These are phyloP conservation scores for Anoplopoma fimbria DNA, from an alignment of 2,113 vertebrate species.

Conservation along the genomic window DNA sequence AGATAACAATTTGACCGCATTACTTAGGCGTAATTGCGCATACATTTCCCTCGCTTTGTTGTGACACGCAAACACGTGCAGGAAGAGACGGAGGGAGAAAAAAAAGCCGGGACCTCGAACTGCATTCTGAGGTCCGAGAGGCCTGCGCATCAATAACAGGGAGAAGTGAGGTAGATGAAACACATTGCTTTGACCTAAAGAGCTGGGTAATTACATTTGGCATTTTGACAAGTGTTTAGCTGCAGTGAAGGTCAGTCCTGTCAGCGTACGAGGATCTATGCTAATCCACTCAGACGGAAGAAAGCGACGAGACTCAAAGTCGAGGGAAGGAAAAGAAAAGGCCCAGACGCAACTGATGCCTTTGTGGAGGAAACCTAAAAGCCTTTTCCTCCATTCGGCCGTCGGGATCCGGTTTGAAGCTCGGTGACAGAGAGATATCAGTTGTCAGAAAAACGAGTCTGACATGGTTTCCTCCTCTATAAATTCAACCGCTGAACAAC, in stretches of 20 bases:
- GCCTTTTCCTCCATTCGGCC: conserved; percentile 36
- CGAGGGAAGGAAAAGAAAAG: conserved; percentile 5
- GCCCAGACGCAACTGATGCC: conserved; percentile 56
- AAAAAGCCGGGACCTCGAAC: not conserved
- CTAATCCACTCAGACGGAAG: conserved; percentile 86
- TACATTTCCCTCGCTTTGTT: conserved; percentile 57
- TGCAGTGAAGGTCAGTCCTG: conserved; percentile 88
- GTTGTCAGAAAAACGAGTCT: not conserved
- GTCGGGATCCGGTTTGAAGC: conserved; percentile 52
- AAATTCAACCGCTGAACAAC: not conserved
- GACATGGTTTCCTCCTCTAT: not conserved
- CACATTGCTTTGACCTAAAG: conserved; percentile 83
- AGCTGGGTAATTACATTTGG: conserved; percentile 88
- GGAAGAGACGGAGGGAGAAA: not conserved
- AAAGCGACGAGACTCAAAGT: conserved; percentile 48
- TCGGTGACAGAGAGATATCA: not conserved
- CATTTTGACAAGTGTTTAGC: conserved; percentile 89
- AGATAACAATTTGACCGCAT: conserved; percentile 49
- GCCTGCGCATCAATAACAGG: conserved; percentile 70
- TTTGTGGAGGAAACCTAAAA: conserved; percentile 73
- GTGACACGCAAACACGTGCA: conserved; percentile 46
- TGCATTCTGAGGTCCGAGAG: conserved; percentile 45
- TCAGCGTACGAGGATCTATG: conserved; percentile 84
- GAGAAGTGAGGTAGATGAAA: conserved; percentile 80
- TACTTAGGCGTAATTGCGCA: conserved; percentile 52